Evolutionary conservation across 2,888 invertebrate species (phyloP), one percentile per base, ranked within the genome.

Genomic region (Drosophila cognata): DNA sequence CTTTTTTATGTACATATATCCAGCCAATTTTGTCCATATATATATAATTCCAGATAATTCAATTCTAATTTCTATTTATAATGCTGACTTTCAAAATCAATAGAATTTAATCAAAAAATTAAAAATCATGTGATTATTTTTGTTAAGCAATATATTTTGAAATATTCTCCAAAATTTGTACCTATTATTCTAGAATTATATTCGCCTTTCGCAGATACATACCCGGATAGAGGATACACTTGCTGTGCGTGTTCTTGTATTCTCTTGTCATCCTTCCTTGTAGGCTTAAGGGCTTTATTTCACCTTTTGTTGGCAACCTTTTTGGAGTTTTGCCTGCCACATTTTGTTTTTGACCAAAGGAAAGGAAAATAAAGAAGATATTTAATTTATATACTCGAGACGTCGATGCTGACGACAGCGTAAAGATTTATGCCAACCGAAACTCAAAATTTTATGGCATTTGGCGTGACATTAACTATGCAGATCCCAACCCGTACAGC

Each of bases 221-320:
- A 3, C 7, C 3, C 21, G 11, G 41, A 10, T n/a, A 75, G 81
- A 57, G 76, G 48, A 80, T 77, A 18, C n/a, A 21, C 46, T 25
- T 5, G 69, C 16, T 0, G 4, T 21, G 13, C 13, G 46, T 21
- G 4, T 46, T 13, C 46, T 60, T 58, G 60, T 46, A 31, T 18
- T 16, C 4, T 46, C 21, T 25, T 56, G 36, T 31, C 48, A 41
- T 48, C 25, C 16, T 18, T 36, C 13, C 50, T 51, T 50, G 38
- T 52, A 21, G 65, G 59, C 88, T 84, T 89, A 84, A 84, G 82
- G 90, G 83, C 73, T 90, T 85, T 85, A 70, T 57, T 64, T 69
- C 83, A 82, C 68, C 52, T 82, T 76, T 82, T 69, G 82, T 48
- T 56, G 53, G 18, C 21, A 43, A 41, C 64, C 67, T 62, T 67